Evolutionary conservation across 1,140 invertebrate genomes (phyloP).

Genomic region (Rhyzopertha dominica): DNA sequence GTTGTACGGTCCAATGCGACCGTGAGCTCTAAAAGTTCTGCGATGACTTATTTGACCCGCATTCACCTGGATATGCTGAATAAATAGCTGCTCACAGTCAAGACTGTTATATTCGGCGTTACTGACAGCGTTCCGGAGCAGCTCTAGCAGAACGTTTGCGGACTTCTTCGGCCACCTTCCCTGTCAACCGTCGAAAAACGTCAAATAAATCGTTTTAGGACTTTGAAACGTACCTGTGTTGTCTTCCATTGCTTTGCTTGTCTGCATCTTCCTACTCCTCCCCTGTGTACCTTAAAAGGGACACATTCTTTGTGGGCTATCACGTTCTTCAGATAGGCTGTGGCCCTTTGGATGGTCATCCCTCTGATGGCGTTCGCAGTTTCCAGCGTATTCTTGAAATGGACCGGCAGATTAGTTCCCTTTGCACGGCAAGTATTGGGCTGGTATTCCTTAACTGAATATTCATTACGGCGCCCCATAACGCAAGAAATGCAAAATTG

Average conservation of each 20-base stretch:
- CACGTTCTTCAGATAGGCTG: constrained; percentile 30
- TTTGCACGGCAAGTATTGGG: too few species aligned
- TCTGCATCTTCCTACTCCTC: constrained; percentile 30
- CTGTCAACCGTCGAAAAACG: too few species aligned
- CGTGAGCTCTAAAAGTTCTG: constrained; percentile 34
- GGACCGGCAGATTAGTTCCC: constrained; percentile 21
- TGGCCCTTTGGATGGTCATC: constrained; percentile 27
- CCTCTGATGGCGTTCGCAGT: constrained; percentile 22
- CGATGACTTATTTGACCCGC: constrained; percentile 19
- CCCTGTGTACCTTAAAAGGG: constrained; percentile 29
- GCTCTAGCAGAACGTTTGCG: constrained; percentile 23
- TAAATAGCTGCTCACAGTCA: constrained; percentile 21
- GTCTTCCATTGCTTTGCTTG: constrained; percentile 36
- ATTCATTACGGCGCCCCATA: too few species aligned
- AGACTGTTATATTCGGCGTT: constrained; percentile 31
- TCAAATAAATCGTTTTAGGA: too few species aligned
- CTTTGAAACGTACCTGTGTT: constrained; percentile 24
- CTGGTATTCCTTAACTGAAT: too few species aligned
- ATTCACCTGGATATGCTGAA: constrained; percentile 31
- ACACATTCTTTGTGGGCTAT: constrained; percentile 30
- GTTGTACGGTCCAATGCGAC: constrained; percentile 30
- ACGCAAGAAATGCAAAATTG: too few species aligned
- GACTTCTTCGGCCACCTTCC: constrained; percentile 36
- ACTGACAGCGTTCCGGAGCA: constrained; percentile 28
- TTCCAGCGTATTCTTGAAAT: constrained; percentile 29